Conservation (phyloP, 1,140 invertebrate species). For the Prorops nasuta region DNA sequence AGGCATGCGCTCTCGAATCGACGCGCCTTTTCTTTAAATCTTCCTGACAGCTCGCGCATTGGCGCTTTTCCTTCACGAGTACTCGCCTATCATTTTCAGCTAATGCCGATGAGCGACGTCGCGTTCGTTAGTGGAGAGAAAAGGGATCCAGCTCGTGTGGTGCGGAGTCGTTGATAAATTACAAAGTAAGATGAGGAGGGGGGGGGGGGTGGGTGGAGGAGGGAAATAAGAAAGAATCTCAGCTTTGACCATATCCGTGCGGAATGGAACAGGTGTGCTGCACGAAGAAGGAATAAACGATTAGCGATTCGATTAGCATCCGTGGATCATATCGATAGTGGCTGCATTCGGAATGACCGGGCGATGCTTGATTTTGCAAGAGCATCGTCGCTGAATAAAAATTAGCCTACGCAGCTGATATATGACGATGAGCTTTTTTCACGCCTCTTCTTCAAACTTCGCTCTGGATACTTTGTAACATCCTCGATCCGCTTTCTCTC, state of each 20-base stretch:
- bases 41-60: too few relatives aligned
- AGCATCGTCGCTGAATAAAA: too few relatives aligned
- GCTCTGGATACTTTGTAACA: neutral
- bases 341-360: slow-evolving; percentile 16
- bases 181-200: slow-evolving; percentile 31
- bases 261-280: slow-evolving; percentile 34
- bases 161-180: slow-evolving; percentile 14
- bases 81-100: too few relatives aligned
- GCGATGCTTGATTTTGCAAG: slow-evolving; percentile 18
- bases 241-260: slow-evolving; percentile 31
- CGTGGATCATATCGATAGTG: slow-evolving; percentile 31
- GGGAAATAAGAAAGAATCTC: slow-evolving; percentile 25
- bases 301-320: slow-evolving; percentile 32
- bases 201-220: neutral
- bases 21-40: too few relatives aligned
- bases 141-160: slow-evolving; percentile 9
- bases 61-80: too few relatives aligned
- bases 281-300: slow-evolving; percentile 34
- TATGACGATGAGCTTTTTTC: too few relatives aligned
- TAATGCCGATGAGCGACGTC: neutral
- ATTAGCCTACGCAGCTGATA: too few relatives aligned
- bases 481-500: neutral
- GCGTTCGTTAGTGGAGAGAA: neutral
- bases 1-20: too few relatives aligned
- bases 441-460: too few relatives aligned